phyloP scores from a whole-genome alignment of 2,888 invertebrate species.

The Sinohyriopsis cumingii region DNA sequence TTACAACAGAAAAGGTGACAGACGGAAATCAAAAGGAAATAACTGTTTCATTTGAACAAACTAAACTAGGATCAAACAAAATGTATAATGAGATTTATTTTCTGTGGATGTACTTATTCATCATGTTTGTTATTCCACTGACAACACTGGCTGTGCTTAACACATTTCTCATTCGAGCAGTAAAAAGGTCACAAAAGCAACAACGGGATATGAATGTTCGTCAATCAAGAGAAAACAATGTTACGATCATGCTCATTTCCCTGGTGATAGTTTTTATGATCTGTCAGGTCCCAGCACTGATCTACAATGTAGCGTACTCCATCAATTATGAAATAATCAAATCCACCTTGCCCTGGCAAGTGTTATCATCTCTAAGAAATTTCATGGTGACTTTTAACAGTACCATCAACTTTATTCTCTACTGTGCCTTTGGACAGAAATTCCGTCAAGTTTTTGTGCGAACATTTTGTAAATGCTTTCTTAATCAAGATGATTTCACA shows the following conservation, averaged over 20 bases:
- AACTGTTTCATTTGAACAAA: constrained; percentile 73
- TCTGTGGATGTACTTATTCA: constrained; percentile 93
- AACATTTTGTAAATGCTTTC: constrained; percentile 60
- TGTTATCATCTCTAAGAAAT: constrained; percentile 76
- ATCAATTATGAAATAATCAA: constrained; percentile 76
- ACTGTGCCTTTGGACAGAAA: constrained; percentile 97
- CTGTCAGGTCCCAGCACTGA: constrained; percentile 82
- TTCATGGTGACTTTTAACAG: constrained; percentile 96
- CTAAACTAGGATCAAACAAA: constrained; percentile 80
- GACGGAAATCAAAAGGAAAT: constrained; percentile 20
- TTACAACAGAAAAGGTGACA: constrained; percentile 10
- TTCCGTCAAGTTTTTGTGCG: constrained; percentile 77
- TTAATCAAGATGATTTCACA: constrained; percentile 50
- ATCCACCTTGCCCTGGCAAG: constrained; percentile 75
- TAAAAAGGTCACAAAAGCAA: constrained; percentile 90
- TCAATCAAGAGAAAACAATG: constrained; percentile 92
- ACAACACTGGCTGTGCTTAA: constrained; percentile 90
- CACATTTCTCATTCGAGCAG: constrained; percentile 85
- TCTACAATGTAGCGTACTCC: constrained; percentile 81
- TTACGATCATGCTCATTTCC: constrained; percentile 95
- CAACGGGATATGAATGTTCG: constrained; percentile 90
- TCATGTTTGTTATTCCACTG: constrained; percentile 95
- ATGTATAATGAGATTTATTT: constrained; percentile 88
- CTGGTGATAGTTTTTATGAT: constrained; percentile 95
- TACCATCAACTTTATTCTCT: constrained; percentile 97